These are phyloP conservation scores for Corythucha ciliata DNA, from an alignment of 2,888 invertebrate genomes.

Conservation along the genomic window DNA sequence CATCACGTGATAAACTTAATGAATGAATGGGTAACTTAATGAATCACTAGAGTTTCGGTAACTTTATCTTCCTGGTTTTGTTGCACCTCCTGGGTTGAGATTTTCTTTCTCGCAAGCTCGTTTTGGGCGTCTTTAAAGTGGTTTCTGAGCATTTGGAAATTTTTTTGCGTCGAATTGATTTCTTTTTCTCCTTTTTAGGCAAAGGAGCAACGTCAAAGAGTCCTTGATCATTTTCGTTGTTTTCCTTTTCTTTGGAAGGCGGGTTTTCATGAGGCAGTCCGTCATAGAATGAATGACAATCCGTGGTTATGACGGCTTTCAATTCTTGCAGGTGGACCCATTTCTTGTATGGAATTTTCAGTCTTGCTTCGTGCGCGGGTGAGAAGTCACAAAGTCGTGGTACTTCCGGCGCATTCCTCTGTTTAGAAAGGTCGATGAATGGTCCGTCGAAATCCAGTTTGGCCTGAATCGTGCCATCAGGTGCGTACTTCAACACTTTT, in stretches of 20 bases:
- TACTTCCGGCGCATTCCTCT: not conserved
- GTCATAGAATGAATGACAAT: constrained; percentile 3
- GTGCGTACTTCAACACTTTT: not conserved
- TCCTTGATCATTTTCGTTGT: not conserved
- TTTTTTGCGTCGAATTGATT: not conserved
- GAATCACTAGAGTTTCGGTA: too few species aligned
- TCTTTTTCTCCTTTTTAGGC: not conserved
- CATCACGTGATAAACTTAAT: too few species aligned
- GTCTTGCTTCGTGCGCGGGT: not conserved
- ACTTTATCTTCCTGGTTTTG: too few species aligned
- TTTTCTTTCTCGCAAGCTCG: too few species aligned
- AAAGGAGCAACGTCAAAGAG: not conserved
- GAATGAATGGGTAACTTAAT: too few species aligned
- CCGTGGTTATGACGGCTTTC: not conserved
- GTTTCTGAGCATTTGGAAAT: too few species aligned
- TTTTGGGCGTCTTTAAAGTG: too few species aligned
- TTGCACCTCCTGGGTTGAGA: too few species aligned
- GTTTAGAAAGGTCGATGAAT: not conserved
- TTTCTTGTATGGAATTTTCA: constrained; percentile 4
- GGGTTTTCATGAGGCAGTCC: not conserved
- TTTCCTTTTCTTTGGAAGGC: not conserved
- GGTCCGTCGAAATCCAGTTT: constrained; percentile 3
- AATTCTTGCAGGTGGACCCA: constrained; percentile 3
- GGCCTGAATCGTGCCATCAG: not conserved
- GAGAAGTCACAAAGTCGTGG: not conserved